Evolutionary conservation across 2,113 vertebrate species (phyloP).

Genomic region (Catagonus wagneri): DNA sequence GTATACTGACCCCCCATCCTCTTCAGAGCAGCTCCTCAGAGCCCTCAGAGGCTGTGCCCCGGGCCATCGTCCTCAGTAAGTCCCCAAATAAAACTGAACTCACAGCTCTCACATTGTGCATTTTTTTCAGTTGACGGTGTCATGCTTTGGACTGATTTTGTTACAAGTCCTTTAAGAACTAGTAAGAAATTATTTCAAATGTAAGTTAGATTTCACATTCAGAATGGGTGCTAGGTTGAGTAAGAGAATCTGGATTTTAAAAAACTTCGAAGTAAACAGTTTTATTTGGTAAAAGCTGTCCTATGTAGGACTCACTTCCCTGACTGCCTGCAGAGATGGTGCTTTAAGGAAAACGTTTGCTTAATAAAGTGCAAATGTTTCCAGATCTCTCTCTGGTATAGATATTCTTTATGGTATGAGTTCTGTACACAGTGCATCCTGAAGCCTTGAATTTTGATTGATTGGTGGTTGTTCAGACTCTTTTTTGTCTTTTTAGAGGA

Average conservation of each 20-base stretch:
- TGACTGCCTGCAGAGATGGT: not conserved
- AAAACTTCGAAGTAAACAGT: not conserved
- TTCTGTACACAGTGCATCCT: not conserved
- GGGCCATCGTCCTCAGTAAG: not conserved
- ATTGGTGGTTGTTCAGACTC: not conserved
- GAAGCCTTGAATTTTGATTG: slow-evolving; percentile 31
- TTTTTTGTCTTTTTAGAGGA: slow-evolving; percentile 48
- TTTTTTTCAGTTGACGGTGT: not conserved
- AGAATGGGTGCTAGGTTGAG: not conserved
- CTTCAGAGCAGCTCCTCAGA: not conserved
- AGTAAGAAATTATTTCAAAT: slow-evolving; percentile 43
- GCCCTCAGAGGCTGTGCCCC: not conserved
- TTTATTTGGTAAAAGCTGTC: slow-evolving; percentile 34
- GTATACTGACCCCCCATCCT: not conserved
- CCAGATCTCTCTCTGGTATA: not conserved
- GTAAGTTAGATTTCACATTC: not conserved
- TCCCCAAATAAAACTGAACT: not conserved
- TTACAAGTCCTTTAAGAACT: slow-evolving; percentile 19
- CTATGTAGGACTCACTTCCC: not conserved
- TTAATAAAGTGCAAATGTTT: slow-evolving; percentile 38
- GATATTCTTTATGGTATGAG: not conserved
- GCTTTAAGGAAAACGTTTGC: slow-evolving; percentile 47
- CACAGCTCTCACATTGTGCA: not conserved
- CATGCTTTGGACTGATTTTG: not conserved
- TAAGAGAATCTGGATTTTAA: not conserved